Conservation (phyloP, 2,888 invertebrate species). For the Plebejus anna region DNA sequence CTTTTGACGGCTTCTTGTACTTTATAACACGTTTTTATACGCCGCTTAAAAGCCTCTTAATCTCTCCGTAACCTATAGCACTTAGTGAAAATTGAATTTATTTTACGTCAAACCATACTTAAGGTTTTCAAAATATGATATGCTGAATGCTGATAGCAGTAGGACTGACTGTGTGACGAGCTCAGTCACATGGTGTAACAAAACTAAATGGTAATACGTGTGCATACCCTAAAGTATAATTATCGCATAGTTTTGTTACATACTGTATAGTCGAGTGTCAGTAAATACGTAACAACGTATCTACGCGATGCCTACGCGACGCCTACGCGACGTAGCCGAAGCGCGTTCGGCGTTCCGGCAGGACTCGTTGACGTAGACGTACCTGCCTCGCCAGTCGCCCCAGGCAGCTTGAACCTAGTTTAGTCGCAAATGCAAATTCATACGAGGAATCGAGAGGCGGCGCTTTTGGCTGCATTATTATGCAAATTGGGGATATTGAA, state of each 20-base stretch:
- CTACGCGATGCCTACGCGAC: background rate
- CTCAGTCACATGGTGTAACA: too few relatives aligned
- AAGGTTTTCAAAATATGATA: background rate
- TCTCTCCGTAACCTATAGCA: constrained; percentile 9
- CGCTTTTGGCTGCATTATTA: constrained; percentile 55
- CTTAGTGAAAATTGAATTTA: constrained; percentile 19
- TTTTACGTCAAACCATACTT: background rate
- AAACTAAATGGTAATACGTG: too few relatives aligned
- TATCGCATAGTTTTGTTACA: too few relatives aligned
- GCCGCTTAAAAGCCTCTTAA: constrained; percentile 7
- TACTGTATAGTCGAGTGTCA: background rate
- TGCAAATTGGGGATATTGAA: constrained; percentile 48
- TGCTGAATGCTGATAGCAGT: background rate
- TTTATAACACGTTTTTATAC: constrained; percentile 24
- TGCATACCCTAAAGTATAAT: too few relatives aligned
- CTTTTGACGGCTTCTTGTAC: background rate
- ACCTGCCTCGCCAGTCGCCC: constrained; percentile 51
- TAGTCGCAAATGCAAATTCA: constrained; percentile 65
- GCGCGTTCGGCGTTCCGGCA: background rate
- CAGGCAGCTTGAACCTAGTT: constrained; percentile 57
- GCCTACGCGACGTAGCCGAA: constrained; percentile 21
- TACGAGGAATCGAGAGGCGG: constrained; percentile 54
- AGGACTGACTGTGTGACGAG: too few relatives aligned
- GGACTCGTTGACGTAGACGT: constrained; percentile 54
- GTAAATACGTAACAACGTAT: background rate